phyloP scores from a whole-genome alignment of 2,888 invertebrate genomes.

The Drosophila falleni region DNA sequence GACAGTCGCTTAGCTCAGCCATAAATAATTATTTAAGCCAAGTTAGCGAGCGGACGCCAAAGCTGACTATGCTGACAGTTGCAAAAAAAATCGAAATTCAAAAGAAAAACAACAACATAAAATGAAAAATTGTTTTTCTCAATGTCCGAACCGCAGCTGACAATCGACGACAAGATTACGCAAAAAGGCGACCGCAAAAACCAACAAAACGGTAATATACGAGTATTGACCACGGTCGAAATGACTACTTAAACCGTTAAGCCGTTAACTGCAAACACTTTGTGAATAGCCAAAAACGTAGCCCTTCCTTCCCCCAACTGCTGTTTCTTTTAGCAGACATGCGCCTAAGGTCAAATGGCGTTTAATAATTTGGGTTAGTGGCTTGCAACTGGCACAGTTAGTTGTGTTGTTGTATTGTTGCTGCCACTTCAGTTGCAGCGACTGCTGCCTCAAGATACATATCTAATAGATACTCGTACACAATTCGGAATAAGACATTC shows the following conservation, averaged over 20 bases:
- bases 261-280: conserved; percentile 68
- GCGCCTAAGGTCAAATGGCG: conserved; percentile 79
- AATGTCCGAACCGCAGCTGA: conserved; percentile 54
- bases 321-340: conserved; percentile 22
- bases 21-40: conserved; percentile 34
- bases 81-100: conserved; percentile 4
- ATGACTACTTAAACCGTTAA: conserved; percentile 62
- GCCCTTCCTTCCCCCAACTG: conserved; percentile 1
- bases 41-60: conserved; percentile 8
- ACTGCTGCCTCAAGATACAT: conserved; percentile 53
- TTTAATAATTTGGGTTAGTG: conserved; percentile 77
- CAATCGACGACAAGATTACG: conserved; percentile 51
- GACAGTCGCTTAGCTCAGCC: conserved; percentile 14
- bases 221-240: conserved; percentile 61
- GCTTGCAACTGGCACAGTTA: conserved; percentile 26
- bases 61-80: conserved; percentile 30
- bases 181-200: conserved; percentile 39
- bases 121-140: conserved; percentile 15
- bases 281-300: conserved; percentile 50
- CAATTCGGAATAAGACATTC: conserved; percentile 69
- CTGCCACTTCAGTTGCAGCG: conserved; percentile 12
- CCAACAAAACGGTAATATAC: conserved; percentile 18
- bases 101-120: background rate
- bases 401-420: conserved; percentile 21
- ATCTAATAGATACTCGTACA: conserved; percentile 58